phyloP scores from a whole-genome alignment of 2,113 vertebrate species.

The Sapayoa aenigma region DNA sequence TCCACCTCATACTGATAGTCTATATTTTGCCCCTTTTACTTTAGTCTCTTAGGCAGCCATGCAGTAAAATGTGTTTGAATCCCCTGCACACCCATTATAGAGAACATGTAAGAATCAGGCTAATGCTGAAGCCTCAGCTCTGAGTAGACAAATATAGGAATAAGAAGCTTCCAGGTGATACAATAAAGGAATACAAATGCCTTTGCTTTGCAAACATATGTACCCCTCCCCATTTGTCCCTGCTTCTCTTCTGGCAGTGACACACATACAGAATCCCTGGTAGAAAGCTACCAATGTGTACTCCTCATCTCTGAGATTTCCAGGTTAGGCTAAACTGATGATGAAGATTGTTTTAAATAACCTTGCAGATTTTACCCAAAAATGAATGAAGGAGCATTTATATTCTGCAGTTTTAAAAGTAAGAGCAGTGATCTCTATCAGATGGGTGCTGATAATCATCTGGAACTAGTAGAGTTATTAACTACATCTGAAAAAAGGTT shows the following conservation, averaged over 20 bases:
- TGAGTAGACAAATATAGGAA: background rate
- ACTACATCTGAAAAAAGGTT: background rate
- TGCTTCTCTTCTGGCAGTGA: background rate
- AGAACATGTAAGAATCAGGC: background rate
- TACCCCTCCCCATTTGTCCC: background rate
- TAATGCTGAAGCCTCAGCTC: background rate
- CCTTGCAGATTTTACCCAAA: background rate
- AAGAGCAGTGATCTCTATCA: background rate
- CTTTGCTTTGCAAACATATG: background rate
- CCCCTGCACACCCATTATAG: background rate
- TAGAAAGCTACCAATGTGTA: background rate
- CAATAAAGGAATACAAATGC: background rate
- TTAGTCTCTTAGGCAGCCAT: background rate
- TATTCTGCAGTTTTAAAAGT: background rate
- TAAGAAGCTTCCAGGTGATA: background rate
- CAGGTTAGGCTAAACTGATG: background rate
- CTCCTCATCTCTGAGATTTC: background rate
- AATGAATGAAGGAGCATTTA: background rate
- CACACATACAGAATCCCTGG: background rate
- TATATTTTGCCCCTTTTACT: background rate
- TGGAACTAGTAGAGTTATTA: background rate
- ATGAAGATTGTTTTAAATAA: background rate
- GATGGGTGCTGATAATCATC: background rate
- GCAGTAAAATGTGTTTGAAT: background rate
- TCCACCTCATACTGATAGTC: background rate